Evolutionary conservation across 2,113 vertebrate species (phyloP).

Genomic region (Vulpes vulpes): DNA sequence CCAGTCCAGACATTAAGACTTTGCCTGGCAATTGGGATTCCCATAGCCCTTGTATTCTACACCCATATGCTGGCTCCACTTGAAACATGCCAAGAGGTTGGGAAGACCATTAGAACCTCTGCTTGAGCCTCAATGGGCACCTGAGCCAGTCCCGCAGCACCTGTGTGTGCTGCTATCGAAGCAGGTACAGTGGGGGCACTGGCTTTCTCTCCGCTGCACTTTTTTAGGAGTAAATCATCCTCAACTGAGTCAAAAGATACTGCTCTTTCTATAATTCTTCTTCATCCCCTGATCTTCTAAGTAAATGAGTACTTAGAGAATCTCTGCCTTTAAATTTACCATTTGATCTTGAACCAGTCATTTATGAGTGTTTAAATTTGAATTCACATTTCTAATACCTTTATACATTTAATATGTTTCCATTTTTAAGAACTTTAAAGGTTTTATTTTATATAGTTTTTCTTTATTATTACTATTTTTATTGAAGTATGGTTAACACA

Average conservation of each 20-base stretch:
- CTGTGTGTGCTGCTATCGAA: not conserved
- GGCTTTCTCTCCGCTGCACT: not conserved
- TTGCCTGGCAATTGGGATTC: not conserved
- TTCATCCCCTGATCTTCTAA: not conserved
- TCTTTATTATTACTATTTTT: not conserved
- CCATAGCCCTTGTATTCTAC: not conserved
- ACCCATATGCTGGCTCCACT: not conserved
- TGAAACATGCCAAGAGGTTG: not conserved
- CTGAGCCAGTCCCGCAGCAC: not conserved
- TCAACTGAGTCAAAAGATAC: not conserved
- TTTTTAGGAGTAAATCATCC: not conserved
- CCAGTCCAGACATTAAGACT: not conserved
- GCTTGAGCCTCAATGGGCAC: not conserved
- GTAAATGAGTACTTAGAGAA: not conserved
- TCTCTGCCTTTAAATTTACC: not conserved
- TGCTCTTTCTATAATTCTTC: not conserved
- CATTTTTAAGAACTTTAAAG: not conserved
- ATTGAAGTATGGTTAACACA: not conserved
- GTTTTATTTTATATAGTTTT: not conserved
- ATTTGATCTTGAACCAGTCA: slow-evolving; percentile 19
- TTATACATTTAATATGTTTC: slow-evolving; percentile 5
- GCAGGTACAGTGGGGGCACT: not conserved
- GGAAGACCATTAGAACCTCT: not conserved
- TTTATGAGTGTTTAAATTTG: not conserved
- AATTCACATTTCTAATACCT: slow-evolving; percentile 9